Base-by-base conservation (phyloP, 2,888 invertebrate species). In the Trichogramma dendrolimi region DNA sequence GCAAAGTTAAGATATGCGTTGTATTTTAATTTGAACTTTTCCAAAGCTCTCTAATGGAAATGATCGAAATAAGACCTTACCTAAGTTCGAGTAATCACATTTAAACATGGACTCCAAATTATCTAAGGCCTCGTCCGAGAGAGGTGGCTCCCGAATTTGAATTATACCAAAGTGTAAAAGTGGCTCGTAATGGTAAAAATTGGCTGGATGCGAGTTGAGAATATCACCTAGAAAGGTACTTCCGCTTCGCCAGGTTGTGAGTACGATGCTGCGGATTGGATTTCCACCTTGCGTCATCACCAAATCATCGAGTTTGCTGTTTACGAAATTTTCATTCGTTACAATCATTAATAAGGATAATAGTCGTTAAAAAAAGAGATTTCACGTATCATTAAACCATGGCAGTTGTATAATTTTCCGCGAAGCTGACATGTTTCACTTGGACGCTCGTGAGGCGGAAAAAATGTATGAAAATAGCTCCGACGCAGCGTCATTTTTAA, bases 231-330 rank as follows among this genome's bases (percentile, higher is more conserved):
- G 83, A 77, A 94, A 94, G 44, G 94, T 94, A 27, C 94, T 93
- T 5, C 94, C 94, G 4, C 92, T 92, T 69, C 94, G 84, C 92
- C 94, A 94, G 10, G 92, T 92, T n/a, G 93, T 91, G 64, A 93
- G 81, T 68, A 94, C 87, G 53, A 94, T 79, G 77, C 88, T 92
- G 67, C 89, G 83, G 61, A 91, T 75, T 4, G 93, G 93, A 61
- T 81, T 83, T 10, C 92, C 92, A 49, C 85, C 86, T 48, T 84
- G 82, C 69, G 88, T 88, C 69, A 87, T 81, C 1, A 89, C 83
- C 71, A 90, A 83, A 71, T 91, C 87, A 60, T 86, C 82, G 64
- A 91, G 76, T 65, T 84, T 85, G 61, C 81, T 82, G 61, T 0
- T 61, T 27, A 27, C 27, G 27, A 27, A 58, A 38, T 61, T 48